These are phyloP conservation scores for Halictus rubicundus DNA, from an alignment of 1,140 invertebrate genomes.

Conservation along the genomic window DNA sequence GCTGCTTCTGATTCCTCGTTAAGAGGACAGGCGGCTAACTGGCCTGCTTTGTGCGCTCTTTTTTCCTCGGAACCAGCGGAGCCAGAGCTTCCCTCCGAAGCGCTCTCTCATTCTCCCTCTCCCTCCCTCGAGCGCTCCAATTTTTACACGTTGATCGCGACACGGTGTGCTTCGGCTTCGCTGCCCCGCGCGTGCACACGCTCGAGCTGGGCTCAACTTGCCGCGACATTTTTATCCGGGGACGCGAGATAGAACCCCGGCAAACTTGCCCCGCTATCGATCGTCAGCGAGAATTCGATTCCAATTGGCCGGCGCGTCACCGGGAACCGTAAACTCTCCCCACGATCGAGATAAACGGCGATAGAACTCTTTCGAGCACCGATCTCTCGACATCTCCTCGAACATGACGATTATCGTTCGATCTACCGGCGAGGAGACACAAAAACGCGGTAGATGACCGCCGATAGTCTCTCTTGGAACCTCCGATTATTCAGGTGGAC, in stretches of 20 bases:
- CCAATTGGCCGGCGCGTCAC: background rate
- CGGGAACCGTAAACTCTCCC: too few species aligned
- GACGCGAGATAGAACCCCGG: background rate
- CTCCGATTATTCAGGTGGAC: background rate
- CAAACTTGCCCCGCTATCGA: background rate
- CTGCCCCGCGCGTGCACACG: background rate
- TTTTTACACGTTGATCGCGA: background rate
- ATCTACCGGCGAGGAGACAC: background rate
- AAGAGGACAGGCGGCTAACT: background rate
- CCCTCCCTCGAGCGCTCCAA: too few species aligned
- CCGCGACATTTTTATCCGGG: background rate
- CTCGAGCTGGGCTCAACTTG: background rate
- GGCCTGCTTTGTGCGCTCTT: background rate
- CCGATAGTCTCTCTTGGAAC: slow-evolving; percentile 10
- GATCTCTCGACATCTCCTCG: background rate
- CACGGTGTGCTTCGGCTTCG: background rate
- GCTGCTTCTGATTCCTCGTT: slow-evolving; percentile 34
- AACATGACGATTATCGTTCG: background rate
- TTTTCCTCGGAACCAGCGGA: background rate
- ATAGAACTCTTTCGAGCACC: too few species aligned
- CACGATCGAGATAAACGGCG: too few species aligned
- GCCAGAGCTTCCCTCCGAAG: too few species aligned
- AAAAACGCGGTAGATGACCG: slow-evolving; percentile 8
- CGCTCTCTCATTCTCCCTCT: too few species aligned
- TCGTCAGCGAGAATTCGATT: background rate